Conservation (phyloP, 2,797 vertebrate species). For the Ctenochaetus hawaiiensis region DNA sequence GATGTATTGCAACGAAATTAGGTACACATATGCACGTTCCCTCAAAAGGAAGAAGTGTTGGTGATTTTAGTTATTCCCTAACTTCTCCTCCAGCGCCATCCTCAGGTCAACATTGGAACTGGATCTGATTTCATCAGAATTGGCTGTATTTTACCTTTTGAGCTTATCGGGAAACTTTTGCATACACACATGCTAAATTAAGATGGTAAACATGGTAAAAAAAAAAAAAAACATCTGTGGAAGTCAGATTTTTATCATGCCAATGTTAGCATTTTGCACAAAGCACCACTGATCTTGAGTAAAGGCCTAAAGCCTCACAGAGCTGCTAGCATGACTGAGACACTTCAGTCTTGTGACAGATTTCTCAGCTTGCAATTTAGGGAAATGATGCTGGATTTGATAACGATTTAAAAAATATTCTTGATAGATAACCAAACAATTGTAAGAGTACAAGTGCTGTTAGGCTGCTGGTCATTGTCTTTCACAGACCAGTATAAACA, state of each 20-base stretch:
- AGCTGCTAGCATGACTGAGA: background rate
- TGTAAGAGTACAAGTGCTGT: background rate
- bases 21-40: background rate
- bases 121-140: background rate
- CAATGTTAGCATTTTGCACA: background rate
- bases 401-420: too few relatives aligned
- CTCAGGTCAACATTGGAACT: background rate
- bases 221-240: background rate
- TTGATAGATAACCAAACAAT: too few relatives aligned
- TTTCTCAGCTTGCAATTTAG: background rate
- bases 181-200: too few relatives aligned
- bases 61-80: background rate
- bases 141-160: background rate
- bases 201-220: background rate
- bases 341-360: background rate
- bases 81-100: too few relatives aligned
- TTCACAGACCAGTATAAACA: background rate
- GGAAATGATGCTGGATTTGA: background rate
- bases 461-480: background rate
- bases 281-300: too few relatives aligned
- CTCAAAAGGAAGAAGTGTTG: background rate
- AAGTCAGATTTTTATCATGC: background rate
- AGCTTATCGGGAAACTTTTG: background rate
- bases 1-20: background rate
- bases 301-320: background rate